Conservation (phyloP, 1,140 invertebrate species). For the Tachypleus tridentatus region DNA sequence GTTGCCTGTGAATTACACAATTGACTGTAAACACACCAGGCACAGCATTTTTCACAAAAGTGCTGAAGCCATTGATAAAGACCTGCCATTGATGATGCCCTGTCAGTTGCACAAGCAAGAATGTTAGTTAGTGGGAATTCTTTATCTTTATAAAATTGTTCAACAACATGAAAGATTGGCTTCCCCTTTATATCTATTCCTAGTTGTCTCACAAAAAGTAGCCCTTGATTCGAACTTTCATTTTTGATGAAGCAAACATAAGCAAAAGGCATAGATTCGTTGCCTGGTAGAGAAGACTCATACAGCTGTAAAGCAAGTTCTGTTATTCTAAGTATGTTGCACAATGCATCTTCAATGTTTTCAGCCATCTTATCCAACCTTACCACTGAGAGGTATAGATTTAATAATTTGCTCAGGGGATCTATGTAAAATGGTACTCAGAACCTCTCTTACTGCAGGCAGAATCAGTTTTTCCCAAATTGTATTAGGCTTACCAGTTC, state of each 20-base stretch:
- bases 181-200: conserved; percentile 19
- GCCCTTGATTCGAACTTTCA: conserved; percentile 7
- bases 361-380: conserved; percentile 12
- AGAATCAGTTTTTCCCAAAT: conserved; percentile 20
- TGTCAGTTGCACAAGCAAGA: conserved; percentile 29
- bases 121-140: conserved; percentile 29
- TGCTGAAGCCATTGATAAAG: conserved; percentile 26
- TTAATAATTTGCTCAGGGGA: background rate
- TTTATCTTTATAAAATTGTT: conserved; percentile 28
- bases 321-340: background rate
- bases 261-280: background rate
- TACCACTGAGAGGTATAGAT: background rate
- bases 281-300: background rate
- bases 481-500: conserved; percentile 15
- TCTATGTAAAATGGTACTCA: conserved; percentile 14
- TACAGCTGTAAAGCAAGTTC: background rate
- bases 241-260: conserved; percentile 1
- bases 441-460: conserved; percentile 10
- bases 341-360: conserved; percentile 4
- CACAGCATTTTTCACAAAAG: conserved; percentile 26
- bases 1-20: conserved; percentile 19
- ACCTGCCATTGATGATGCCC: conserved; percentile 25
- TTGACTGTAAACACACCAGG: conserved; percentile 20
- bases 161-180: conserved; percentile 18
- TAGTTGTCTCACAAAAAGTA: conserved; percentile 16